Percentiles rank a stretch among this genome's conserved stretches.
Conservation (phyloP, 2,113 vertebrate genomes). For the Sus scrofa region DNA sequence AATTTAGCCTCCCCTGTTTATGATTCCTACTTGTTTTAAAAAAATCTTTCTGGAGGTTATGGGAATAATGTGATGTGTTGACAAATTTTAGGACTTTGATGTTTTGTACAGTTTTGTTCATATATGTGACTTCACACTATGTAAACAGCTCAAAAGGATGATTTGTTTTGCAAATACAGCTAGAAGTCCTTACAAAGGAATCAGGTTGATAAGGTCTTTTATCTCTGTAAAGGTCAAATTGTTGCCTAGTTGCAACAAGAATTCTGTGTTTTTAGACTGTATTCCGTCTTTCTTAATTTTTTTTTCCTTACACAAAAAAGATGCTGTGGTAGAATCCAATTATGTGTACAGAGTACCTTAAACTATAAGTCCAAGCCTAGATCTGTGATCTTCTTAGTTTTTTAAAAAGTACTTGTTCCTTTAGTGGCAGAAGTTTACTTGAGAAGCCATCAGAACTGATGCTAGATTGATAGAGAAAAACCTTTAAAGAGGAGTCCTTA, state of each 20-base stretch:
- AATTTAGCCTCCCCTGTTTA: not conserved
- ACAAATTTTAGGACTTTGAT: conserved; percentile 15
- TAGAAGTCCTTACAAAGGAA: not conserved
- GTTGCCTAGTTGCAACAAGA: fast-evolving
- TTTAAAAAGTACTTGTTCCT: not conserved
- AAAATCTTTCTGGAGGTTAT: not conserved
- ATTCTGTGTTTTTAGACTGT: conserved; percentile 16
- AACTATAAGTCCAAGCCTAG: not conserved
- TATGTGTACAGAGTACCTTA: not conserved
- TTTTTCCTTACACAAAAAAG: not conserved
- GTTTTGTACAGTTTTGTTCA: not conserved
- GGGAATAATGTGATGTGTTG: not conserved
- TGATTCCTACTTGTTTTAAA: not conserved
- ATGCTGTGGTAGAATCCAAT: conserved; percentile 9
- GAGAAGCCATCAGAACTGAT: not conserved
- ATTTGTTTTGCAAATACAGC: not conserved
- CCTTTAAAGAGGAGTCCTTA: not conserved
- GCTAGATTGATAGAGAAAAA: conserved; percentile 7
- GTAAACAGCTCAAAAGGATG: not conserved
- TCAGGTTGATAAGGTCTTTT: not conserved
- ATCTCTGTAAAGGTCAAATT: not conserved
- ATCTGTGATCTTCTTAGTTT: not conserved
- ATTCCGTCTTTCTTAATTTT: not conserved
- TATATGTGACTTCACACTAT: not conserved
- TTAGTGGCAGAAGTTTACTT: not conserved